Base-by-base conservation (phyloP, 1,140 invertebrate species). In the Sarcophaga peregrina region DNA sequence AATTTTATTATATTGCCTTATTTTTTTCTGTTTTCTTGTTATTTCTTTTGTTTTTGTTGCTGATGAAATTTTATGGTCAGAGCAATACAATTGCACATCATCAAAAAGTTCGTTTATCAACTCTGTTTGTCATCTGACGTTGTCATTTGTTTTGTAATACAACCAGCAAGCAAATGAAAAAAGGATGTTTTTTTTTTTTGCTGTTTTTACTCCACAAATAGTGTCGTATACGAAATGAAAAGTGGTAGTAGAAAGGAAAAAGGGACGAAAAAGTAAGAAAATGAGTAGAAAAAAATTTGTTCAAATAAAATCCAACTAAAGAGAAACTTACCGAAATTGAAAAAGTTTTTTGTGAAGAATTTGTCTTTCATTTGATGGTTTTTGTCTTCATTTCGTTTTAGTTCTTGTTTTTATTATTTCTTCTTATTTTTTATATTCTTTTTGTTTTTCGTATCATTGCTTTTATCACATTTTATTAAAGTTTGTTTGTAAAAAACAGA, bases 41-140 rank as follows among this genome's bases (percentile, higher is more conserved):
- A 3, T n/a, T n/a, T 52, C 9, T 52, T 78, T 78, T 78, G 17
- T 68, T 5, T 58, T 58, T 13, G 10, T n/a, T 50, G 15, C 50
- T 78, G 75, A 78, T 78, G 75, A 78, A 78, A 78, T 78, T 78
- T 78, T 78, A 78, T 78, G 75, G 75, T 78, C 75, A 78, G n/a
- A n/a, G 75, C 75, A 78, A 78, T 20, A 78, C 75, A 78, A 78
- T 78, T 78, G 75, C 75, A 78, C 75, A 78, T 78, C 75, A 78
- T 78, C 75, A 78, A 78, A 78, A 78, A 78, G 75, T 78, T 78
- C 75, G 75, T 78, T 78, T 78, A 78, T 78, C 75, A 78, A 78
- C 75, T 78, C 75, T 78, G 15, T 52, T 68, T 68, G 62, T 68
- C 47, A 47, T 78, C 75, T 78, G 75, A 78, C 75, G 50, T 52